Percentiles rank a stretch among this genome's conserved stretches.
These are phyloP conservation scores for Propsilocerus akamusi DNA, from an alignment of 1,140 invertebrate species.

Conservation along the genomic window DNA sequence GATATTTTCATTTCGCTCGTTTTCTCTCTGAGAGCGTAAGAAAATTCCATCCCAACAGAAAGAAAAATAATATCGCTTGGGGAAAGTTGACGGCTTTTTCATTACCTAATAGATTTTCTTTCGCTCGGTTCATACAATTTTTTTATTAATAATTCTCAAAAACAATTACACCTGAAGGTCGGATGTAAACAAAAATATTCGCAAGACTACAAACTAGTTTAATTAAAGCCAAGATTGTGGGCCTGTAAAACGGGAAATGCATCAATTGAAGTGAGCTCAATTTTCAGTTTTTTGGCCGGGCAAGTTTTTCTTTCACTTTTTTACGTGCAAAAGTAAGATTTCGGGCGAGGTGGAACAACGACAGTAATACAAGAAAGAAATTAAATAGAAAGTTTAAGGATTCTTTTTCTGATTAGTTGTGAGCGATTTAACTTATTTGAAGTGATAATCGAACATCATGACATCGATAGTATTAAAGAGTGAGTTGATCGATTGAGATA, in stretches of 20 bases:
- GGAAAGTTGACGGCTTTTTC: too few species aligned
- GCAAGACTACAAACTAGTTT: not conserved
- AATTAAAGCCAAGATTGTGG: not conserved
- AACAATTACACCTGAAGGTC: too few species aligned
- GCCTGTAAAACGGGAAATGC: not conserved
- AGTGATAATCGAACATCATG: not conserved
- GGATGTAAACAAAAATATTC: too few species aligned
- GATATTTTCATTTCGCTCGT: too few species aligned
- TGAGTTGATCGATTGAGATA: not conserved
- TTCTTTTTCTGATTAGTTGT: not conserved
- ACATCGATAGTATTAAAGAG: constrained; percentile 1
- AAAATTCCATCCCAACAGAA: too few species aligned
- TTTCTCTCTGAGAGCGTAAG: not conserved
- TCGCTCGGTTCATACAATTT: too few species aligned
- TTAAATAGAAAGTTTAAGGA: not conserved
- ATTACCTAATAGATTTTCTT: too few species aligned
- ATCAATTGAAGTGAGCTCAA: not conserved
- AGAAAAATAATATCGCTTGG: too few species aligned
- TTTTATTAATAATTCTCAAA: too few species aligned
- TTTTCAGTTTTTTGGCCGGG: not conserved
- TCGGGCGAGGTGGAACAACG: not conserved
- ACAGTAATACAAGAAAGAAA: too few species aligned
- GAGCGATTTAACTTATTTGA: not conserved
- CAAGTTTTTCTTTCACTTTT: not conserved
- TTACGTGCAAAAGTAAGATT: not conserved